Percentiles rank a stretch among this genome's conserved stretches.
Evolutionary conservation across 1,140 invertebrate genomes (phyloP).

Genomic region (Araneus ventricosus): DNA sequence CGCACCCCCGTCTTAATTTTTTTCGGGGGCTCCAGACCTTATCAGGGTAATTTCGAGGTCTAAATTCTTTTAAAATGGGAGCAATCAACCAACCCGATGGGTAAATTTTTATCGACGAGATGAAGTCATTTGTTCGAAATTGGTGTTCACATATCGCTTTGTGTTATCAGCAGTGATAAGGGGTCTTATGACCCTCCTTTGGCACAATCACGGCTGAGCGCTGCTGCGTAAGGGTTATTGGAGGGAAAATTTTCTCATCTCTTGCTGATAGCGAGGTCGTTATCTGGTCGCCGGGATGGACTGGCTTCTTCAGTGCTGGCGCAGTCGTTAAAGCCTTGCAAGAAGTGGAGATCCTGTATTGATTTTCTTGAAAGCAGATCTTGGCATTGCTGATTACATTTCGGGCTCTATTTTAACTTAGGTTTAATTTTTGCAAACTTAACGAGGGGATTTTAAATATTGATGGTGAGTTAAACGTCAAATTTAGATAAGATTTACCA

Average conservation of each 20-base stretch:
- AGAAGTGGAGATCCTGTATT: not conserved
- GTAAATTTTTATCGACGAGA: slow-evolving; percentile 53
- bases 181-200: not conserved
- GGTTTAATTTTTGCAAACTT: too few species aligned
- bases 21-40: not conserved
- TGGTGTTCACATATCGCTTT: slow-evolving; percentile 39
- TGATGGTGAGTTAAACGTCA: too few species aligned
- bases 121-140: slow-evolving; percentile 31
- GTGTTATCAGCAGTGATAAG: slow-evolving; percentile 55
- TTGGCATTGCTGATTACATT: too few species aligned
- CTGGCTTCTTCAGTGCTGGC: not conserved
- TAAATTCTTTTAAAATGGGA: slow-evolving; percentile 63
- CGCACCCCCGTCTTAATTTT: not conserved
- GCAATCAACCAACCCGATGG: slow-evolving; percentile 44
- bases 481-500: too few species aligned
- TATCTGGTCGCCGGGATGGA: not conserved
- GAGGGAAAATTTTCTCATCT: slow-evolving; percentile 20
- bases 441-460: too few species aligned
- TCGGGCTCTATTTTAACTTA: too few species aligned
- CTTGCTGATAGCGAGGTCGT: not conserved
- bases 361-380: too few species aligned
- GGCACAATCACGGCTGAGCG: not conserved
- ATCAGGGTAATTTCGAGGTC: slow-evolving; percentile 55
- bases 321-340: not conserved
- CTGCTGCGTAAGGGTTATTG: slow-evolving; percentile 24